A percentile compares a stretch with the other conserved stretches of the same genome.
Conservation (phyloP, 2,113 vertebrate genomes). For the Dolichotis patagonum region DNA sequence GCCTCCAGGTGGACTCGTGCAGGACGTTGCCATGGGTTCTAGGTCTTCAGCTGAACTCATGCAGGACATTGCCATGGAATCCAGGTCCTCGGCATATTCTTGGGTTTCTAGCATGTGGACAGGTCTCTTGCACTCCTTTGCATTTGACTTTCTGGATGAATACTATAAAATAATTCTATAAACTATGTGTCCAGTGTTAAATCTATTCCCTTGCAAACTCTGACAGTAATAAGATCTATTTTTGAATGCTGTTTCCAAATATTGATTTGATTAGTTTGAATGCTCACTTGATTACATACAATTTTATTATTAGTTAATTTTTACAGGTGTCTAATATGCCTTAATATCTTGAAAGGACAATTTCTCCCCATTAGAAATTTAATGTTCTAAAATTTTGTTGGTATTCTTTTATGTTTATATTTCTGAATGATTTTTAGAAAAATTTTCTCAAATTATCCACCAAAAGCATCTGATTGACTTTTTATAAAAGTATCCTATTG, state of each 20-base stretch:
- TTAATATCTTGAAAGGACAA: neutral
- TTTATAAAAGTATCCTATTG: neutral
- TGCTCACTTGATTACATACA: neutral
- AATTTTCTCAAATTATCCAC: neutral
- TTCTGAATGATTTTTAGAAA: neutral
- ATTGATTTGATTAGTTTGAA: neutral
- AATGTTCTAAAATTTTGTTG: neutral
- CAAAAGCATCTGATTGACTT: neutral
- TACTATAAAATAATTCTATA: neutral
- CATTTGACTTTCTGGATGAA: neutral
- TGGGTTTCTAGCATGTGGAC: neutral
- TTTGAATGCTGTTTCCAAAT: neutral
- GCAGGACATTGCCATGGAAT: neutral
- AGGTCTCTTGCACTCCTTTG: neutral
- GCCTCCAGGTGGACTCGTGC: neutral
- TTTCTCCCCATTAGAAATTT: neutral
- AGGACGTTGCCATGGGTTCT: neutral
- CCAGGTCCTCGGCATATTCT: neutral
- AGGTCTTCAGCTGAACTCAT: neutral
- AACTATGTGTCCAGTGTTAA: neutral
- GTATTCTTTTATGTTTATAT: neutral
- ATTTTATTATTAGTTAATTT: neutral
- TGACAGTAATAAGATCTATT: neutral
- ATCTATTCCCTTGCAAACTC: neutral
- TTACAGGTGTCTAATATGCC: neutral